These are phyloP conservation scores for Onthophagus sagittarius DNA, from an alignment of 2,888 invertebrate genomes.

Conservation along the genomic window DNA sequence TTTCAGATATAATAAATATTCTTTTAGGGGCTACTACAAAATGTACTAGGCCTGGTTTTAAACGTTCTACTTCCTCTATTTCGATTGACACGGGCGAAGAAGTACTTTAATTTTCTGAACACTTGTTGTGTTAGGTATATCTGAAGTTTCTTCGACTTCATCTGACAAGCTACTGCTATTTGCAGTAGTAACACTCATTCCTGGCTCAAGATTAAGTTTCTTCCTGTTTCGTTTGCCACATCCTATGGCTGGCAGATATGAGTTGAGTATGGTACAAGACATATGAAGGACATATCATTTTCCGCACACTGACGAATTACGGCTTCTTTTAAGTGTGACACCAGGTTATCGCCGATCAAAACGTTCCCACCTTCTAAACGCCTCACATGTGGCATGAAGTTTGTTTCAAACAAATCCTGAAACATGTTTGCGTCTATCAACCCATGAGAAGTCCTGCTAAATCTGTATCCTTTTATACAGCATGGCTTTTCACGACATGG, in stretches of 20 bases:
- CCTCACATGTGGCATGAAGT: constrained; percentile 7
- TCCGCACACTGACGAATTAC: constrained; percentile 35
- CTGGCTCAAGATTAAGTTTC: constrained; percentile 1
- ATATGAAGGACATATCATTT: constrained; percentile 36
- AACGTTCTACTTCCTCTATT: not conserved
- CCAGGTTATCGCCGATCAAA: constrained; percentile 38
- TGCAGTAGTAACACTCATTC: not conserved
- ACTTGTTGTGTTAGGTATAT: not conserved
- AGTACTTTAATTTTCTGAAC: not conserved
- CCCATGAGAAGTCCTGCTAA: constrained; percentile 17
- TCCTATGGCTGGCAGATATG: constrained; percentile 34
- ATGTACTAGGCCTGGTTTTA: not conserved
- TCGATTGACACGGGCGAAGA: not conserved
- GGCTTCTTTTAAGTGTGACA: constrained; percentile 30
- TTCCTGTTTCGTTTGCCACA: constrained; percentile 23
- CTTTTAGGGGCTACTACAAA: not conserved
- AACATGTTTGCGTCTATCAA: constrained; percentile 16
- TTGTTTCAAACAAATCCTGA: constrained; percentile 16
- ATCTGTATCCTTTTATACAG: constrained; percentile 14
- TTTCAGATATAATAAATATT: constrained; percentile 2
- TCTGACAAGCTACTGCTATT: not conserved
- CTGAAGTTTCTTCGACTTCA: not conserved
- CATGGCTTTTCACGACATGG: constrained; percentile 16
- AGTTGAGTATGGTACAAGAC: constrained; percentile 30
- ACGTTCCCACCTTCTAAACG: constrained; percentile 27